phyloP scores from a whole-genome alignment of 1,140 invertebrate species.

The Zaprionus africanus region DNA sequence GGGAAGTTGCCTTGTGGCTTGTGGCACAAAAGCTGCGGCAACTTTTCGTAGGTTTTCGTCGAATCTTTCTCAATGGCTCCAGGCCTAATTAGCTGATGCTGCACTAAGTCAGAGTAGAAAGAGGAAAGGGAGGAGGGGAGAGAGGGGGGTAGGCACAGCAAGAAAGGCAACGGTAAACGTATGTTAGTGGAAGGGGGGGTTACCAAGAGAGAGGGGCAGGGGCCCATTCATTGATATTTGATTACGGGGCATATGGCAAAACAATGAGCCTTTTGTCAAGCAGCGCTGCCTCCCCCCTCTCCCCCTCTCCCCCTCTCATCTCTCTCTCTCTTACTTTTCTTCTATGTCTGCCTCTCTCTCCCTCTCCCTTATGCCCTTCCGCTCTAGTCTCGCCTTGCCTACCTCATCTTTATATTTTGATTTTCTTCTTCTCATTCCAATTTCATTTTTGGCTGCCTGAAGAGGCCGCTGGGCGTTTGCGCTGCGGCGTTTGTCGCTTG shows the following conservation, averaged over 20 bases:
- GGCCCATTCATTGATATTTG: slow-evolving; percentile 59
- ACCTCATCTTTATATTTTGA: slow-evolving; percentile 1
- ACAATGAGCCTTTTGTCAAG: slow-evolving; percentile 59
- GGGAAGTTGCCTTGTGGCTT: not conserved
- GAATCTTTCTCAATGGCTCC: slow-evolving; percentile 4
- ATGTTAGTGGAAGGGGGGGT: not conserved
- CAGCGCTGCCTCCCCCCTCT: not conserved
- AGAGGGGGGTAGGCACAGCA: not conserved
- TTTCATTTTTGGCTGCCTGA: slow-evolving; percentile 10
- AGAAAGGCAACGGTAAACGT: not conserved
- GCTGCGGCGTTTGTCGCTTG: slow-evolving; percentile 49
- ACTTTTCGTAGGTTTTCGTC: not conserved
- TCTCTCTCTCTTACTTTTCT: not conserved
- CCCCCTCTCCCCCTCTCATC: not conserved
- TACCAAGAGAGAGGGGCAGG: too few species aligned
- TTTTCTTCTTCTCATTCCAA: slow-evolving; percentile 7
- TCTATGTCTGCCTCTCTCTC: slow-evolving; percentile 1
- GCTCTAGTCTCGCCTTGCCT: slow-evolving; percentile 1
- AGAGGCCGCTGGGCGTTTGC: slow-evolving; percentile 18
- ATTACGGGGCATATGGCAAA: slow-evolving; percentile 48
- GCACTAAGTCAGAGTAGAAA: not conserved
- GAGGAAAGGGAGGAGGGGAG: not conserved
- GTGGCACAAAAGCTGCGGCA: slow-evolving; percentile 3
- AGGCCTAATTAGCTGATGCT: slow-evolving; percentile 27
- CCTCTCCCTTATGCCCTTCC: not conserved